These are phyloP conservation scores for Forbesichthys agassizii DNA, from an alignment of 2,113 vertebrate genomes.

Conservation along the genomic window DNA sequence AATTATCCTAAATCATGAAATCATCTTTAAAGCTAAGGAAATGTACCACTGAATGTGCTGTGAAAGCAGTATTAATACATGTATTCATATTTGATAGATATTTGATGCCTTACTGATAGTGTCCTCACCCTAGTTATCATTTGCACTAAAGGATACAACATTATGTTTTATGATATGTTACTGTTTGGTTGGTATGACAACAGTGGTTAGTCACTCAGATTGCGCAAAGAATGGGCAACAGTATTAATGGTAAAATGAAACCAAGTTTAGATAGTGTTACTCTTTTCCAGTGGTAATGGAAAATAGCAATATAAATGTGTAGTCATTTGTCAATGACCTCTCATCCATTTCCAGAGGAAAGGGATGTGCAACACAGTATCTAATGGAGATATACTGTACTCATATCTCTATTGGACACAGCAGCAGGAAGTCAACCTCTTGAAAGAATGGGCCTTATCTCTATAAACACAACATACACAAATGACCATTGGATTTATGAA, in stretches of 20 bases:
- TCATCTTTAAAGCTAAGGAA: constrained; percentile 19
- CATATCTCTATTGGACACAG: constrained; percentile 53
- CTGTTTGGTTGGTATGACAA: constrained; percentile 56
- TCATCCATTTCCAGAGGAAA: constrained; percentile 46
- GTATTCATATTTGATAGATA: no score
- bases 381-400: constrained; percentile 36
- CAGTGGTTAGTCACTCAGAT: neutral
- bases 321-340: constrained; percentile 28
- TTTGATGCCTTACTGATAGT: constrained; percentile 22
- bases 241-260: constrained; percentile 21
- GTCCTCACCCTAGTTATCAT: neutral
- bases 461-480: constrained; percentile 46
- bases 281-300: neutral
- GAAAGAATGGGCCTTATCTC: constrained; percentile 61
- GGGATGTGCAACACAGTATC: constrained; percentile 37
- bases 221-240: constrained; percentile 16
- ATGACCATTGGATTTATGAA: constrained; percentile 29
- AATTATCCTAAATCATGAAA: no score
- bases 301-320: constrained; percentile 20
- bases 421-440: constrained; percentile 56
- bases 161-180: neutral
- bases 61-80: constrained; percentile 13
- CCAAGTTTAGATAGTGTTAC: neutral
- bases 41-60: constrained; percentile 19
- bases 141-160: neutral